Conservation (phyloP, 2,797 vertebrate genomes). For the Urophycis tenuis region DNA sequence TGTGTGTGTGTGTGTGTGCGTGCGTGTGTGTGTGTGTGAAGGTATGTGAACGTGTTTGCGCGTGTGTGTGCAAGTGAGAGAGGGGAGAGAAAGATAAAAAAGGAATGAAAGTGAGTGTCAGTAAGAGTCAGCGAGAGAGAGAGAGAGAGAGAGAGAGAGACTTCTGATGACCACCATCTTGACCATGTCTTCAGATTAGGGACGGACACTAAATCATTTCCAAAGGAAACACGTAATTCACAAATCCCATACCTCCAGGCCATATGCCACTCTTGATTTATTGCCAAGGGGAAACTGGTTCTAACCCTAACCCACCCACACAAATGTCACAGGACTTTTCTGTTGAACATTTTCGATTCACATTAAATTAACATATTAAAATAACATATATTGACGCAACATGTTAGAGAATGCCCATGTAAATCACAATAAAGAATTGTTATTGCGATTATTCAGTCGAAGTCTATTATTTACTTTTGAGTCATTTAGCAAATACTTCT, state of each 20-base stretch:
- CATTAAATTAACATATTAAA: not conserved
- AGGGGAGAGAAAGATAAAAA: not conserved
- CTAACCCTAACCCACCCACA: too few species aligned
- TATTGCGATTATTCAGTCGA: not conserved
- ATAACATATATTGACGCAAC: not conserved
- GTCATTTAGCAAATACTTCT: not conserved
- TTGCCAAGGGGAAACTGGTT: too few species aligned
- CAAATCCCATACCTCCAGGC: not conserved
- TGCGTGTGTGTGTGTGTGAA: slow-evolving; percentile 3
- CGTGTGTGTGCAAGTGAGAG: not conserved
- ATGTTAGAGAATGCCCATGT: not conserved
- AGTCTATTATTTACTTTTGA: not conserved
- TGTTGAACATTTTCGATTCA: not conserved
- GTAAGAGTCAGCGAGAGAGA: not conserved
- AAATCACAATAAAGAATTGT: not conserved
- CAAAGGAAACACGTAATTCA: not conserved
- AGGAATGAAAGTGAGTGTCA: not conserved
- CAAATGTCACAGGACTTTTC: not conserved
- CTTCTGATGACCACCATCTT: too few species aligned
- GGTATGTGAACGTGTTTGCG: not conserved
- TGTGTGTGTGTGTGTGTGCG: not conserved
- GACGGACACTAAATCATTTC: not conserved
- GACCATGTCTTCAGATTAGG: too few species aligned
- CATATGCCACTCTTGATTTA: not conserved
- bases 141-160: not conserved